Evolutionary conservation across 2,888 invertebrate genomes (phyloP).

Genomic region (Synanthedon tipuliformis): DNA sequence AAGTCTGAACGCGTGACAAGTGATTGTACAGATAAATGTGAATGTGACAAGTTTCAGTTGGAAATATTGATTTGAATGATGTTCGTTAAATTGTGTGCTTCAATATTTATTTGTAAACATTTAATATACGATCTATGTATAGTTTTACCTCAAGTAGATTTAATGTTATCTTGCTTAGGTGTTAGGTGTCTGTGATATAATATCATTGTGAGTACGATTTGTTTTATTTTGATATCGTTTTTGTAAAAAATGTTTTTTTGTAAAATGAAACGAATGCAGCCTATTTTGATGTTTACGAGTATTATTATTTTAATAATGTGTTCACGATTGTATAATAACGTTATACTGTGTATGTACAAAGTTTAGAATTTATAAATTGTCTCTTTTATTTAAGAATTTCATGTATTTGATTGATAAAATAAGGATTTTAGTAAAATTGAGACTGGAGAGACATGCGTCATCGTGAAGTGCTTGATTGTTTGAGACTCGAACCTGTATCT

Average conservation of each 20-base stretch:
- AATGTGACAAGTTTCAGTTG: slow-evolving; percentile 9
- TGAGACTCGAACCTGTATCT: too few species aligned
- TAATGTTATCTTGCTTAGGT: slow-evolving; percentile 59
- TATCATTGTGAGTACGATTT: slow-evolving; percentile 30
- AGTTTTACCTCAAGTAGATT: slow-evolving; percentile 37
- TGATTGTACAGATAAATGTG: slow-evolving; percentile 4
- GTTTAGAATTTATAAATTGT: too few species aligned
- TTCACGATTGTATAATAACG: too few species aligned
- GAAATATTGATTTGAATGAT: slow-evolving; percentile 18
- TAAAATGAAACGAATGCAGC: neutral
- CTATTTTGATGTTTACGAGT: too few species aligned
- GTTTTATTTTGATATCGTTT: slow-evolving; percentile 26
- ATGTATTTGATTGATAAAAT: too few species aligned
- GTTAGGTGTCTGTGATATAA: slow-evolving; percentile 66
- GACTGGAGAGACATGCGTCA: too few species aligned
- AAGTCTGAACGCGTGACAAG: slow-evolving; percentile 35
- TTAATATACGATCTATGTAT: slow-evolving; percentile 26
- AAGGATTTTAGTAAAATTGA: too few species aligned
- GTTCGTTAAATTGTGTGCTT: slow-evolving; percentile 36
- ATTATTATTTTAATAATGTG: too few species aligned
- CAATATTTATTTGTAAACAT: slow-evolving; percentile 36
- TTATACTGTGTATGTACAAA: too few species aligned
- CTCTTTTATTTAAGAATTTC: too few species aligned
- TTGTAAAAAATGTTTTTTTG: slow-evolving; percentile 10
- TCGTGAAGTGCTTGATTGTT: too few species aligned